Base-by-base conservation (phyloP, 2,797 vertebrate genomes). In the Chrysocyon brachyurus region DNA sequence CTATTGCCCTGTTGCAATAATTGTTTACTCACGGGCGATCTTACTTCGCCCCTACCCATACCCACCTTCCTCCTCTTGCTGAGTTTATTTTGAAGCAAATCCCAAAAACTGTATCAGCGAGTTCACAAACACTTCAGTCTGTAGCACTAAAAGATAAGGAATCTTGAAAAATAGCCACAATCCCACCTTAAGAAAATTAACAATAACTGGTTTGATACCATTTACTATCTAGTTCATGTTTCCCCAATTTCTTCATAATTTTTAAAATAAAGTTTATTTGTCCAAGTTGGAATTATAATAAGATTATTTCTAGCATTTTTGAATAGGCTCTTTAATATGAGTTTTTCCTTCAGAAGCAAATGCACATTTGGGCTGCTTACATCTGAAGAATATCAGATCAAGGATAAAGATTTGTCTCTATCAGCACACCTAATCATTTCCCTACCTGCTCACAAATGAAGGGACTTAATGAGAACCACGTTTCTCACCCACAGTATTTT, bases 241-340 rank as follows among this genome's bases (percentile, higher is more conserved):
- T 61, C 57, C 10, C n/a, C 73, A 33, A 40, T 54, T 66, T n/a
- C 66, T 31, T 59, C 63, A 66, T n/a, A 64, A 63, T 17, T 28
- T 92, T 63, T 92, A 40, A 54, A 46, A 92, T 75, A 56, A 86
- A 57, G 40, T 36, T 90, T 89, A 49, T 79, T 90, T 89, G 59
- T 73, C 92, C 59, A 21, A 49, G 19, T 57, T 87, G 33, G 1
- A 22, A 75, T 46, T 52, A 33, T 70, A 81, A 59, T 89, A 54
- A 61, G 21, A 33, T 66, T 75, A 28, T 49, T 94, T 79, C 59
- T 28, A 87, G 31, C 16, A 33, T 56, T 87, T 36, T 81, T 75
- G 16, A 52, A 26, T 90, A 73, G 57, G 24, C 73, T 85, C 5
- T 94, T 79, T 66, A 78, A 75, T n/a, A 68, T 5, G 9, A 46